phyloP scores from a whole-genome alignment of 2,113 vertebrate genomes.

The Peromyscus californicus region DNA sequence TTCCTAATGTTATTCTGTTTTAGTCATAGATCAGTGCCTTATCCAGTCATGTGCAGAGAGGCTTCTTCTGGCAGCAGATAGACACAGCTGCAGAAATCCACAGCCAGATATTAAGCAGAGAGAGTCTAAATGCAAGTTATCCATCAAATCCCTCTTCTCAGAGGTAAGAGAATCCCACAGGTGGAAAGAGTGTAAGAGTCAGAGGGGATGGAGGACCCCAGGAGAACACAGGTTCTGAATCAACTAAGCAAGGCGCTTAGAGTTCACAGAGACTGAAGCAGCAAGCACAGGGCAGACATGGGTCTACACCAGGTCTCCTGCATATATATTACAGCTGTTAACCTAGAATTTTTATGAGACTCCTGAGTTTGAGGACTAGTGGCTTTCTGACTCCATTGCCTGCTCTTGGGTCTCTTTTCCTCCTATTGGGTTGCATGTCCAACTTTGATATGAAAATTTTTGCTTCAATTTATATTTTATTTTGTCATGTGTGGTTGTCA shows the following conservation, averaged over 20 bases:
- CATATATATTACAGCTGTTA: neutral
- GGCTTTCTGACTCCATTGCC: neutral
- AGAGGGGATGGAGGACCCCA: neutral
- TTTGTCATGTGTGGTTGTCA: neutral
- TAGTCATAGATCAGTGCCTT: neutral
- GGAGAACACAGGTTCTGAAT: neutral
- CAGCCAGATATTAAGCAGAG: neutral
- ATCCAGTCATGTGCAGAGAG: neutral
- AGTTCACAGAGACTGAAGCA: neutral
- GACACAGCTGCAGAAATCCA: neutral
- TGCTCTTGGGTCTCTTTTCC: neutral
- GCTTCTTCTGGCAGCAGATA: neutral
- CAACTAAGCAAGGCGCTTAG: neutral
- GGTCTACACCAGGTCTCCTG: neutral
- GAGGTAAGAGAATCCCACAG: neutral
- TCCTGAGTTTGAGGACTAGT: neutral
- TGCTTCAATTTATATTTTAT: neutral
- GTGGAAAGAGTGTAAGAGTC: neutral
- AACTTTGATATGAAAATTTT: neutral
- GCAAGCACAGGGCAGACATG: neutral
- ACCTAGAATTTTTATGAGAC: neutral
- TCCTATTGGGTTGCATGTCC: neutral
- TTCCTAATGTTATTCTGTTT: neutral
- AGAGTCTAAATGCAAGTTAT: neutral
- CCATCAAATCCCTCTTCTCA: neutral